Evolutionary conservation across 2,888 invertebrate genomes (phyloP).

Genomic region (Leptarthrus brevirostris): DNA sequence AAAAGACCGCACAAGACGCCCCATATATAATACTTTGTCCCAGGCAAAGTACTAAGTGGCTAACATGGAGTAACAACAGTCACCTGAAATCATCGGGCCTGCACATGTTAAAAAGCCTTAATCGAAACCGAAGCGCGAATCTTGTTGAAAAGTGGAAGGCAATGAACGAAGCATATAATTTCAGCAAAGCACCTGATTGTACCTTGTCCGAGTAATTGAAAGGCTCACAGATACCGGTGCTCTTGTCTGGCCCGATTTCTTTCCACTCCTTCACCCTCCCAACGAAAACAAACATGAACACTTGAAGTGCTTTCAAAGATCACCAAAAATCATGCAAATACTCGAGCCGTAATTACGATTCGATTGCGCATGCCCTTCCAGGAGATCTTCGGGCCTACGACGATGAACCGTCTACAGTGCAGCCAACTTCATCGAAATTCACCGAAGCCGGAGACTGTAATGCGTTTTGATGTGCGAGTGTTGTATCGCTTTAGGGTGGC

Average conservation of each 20-base stretch:
- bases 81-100: background rate
- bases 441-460: background rate
- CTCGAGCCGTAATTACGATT: conserved; percentile 13
- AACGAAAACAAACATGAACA: conserved; percentile 26
- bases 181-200: conserved; percentile 25
- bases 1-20: conserved; percentile 33
- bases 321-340: conserved; percentile 37
- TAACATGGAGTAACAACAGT: background rate
- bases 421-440: background rate
- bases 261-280: background rate
- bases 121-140: background rate
- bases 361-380: conserved; percentile 25
- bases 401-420: background rate
- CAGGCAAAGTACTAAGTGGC: conserved; percentile 14
- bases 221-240: background rate
- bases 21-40: background rate
- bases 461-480: conserved; percentile 33
- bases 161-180: conserved; percentile 19
- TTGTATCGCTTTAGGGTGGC: conserved; percentile 22
- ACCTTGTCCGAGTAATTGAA: conserved; percentile 37
- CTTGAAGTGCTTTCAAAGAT: conserved; percentile 11
- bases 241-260: background rate
- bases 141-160: background rate
- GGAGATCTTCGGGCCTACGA: background rate
- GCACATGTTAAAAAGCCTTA: no score